Conservation (phyloP, 2,888 invertebrate genomes). For the Chloroclysta siterata region DNA sequence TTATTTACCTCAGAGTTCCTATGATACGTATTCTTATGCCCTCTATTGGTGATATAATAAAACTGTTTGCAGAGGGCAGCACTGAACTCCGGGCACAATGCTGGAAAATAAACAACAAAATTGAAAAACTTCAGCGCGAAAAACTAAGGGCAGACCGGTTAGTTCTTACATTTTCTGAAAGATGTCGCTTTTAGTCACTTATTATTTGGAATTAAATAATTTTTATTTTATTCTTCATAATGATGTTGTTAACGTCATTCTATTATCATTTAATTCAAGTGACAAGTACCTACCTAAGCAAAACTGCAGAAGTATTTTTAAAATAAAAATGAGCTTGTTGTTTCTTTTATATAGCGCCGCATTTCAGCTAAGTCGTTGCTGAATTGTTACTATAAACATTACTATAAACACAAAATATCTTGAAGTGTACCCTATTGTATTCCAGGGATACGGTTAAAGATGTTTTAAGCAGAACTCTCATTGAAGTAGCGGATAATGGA, state of each 20-base stretch:
- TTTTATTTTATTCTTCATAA: not conserved
- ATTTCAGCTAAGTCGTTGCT: too few relatives aligned
- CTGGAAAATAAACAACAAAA: slow-evolving; percentile 47
- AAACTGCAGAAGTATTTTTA: too few relatives aligned
- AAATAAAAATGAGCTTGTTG: too few relatives aligned
- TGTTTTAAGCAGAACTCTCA: slow-evolving; percentile 58
- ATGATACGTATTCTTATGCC: slow-evolving; percentile 42
- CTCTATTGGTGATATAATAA: slow-evolving; percentile 49
- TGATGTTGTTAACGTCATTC: too few relatives aligned
- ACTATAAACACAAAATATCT: not conserved
- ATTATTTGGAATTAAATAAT: not conserved
- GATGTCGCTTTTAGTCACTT: slow-evolving; percentile 55
- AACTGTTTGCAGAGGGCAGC: slow-evolving; percentile 61
- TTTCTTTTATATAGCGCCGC: too few relatives aligned
- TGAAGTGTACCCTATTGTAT: not conserved
- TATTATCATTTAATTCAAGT: too few relatives aligned
- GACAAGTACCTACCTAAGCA: too few relatives aligned
- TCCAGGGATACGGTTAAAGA: slow-evolving; percentile 61
- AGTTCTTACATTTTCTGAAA: slow-evolving; percentile 38
- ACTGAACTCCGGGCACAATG: slow-evolving; percentile 52
- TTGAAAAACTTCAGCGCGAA: slow-evolving; percentile 54
- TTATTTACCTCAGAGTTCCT: too few relatives aligned
- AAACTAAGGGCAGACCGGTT: slow-evolving; percentile 68
- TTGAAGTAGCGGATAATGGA: slow-evolving; percentile 63
- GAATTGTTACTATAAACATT: too few relatives aligned